These are phyloP conservation scores for cat (Felis catus) DNA, from an alignment of 2,113 vertebrate species.

Conservation along the genomic window DNA sequence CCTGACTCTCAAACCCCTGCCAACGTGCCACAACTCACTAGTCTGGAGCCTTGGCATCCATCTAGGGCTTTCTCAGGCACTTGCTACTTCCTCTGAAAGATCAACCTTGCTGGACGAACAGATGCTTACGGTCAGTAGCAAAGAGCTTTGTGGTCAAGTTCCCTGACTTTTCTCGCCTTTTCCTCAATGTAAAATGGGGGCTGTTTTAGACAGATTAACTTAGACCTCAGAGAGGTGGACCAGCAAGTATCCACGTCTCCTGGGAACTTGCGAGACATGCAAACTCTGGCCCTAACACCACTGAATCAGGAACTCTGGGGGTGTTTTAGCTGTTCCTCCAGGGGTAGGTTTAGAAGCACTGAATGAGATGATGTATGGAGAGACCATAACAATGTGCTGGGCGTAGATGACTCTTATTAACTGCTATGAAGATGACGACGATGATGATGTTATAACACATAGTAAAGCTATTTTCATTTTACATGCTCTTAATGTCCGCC, in stretches of 20 bases:
- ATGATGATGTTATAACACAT: not conserved
- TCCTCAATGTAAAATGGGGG: not conserved
- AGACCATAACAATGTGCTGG: not conserved
- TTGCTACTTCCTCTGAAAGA: not conserved
- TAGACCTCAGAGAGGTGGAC: not conserved
- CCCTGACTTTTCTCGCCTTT: not conserved
- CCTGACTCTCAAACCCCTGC: not conserved
- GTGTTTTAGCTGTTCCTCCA: not conserved
- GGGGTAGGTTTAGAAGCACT: not conserved
- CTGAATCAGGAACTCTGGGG: not conserved
- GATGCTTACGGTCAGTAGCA: not conserved
- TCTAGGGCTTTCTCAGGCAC: not conserved
- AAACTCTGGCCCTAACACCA: not conserved
- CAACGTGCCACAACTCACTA: not conserved
- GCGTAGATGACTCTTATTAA: not conserved
- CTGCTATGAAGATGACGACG: not conserved
- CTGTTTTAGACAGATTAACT: not conserved
- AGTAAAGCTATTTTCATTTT: not conserved
- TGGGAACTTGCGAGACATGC: not conserved
- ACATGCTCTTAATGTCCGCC: not conserved
- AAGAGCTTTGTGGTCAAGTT: not conserved
- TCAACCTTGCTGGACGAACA: not conserved
- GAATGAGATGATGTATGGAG: not conserved
- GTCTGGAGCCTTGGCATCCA: rapidly evolving
- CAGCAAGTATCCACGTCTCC: not conserved